Percentiles rank a stretch among this genome's conserved stretches.
Conservation (phyloP, 2,888 invertebrate species). For the Notodromas monacha region DNA sequence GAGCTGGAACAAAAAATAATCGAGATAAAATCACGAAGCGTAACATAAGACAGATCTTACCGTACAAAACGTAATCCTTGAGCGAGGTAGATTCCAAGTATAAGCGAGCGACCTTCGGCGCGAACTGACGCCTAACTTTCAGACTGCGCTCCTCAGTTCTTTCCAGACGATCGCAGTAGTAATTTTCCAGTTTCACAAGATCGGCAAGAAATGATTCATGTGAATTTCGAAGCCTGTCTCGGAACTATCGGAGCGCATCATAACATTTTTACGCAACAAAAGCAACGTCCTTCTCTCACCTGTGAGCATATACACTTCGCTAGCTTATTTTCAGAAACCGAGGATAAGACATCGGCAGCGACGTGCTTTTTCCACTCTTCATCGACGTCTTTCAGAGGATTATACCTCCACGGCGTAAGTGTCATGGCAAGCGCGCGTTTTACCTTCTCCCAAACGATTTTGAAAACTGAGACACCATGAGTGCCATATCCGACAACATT, state of each 20-base stretch:
- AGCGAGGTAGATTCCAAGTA: conserved; percentile 52
- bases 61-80: conserved; percentile 38
- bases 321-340: conserved; percentile 31
- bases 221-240: conserved; percentile 35
- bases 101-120: conserved; percentile 42
- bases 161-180: conserved; percentile 34
- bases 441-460: conserved; percentile 30
- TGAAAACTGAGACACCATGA: conserved; percentile 27
- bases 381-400: conserved; percentile 16
- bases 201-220: conserved; percentile 36
- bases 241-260: too few relatives aligned
- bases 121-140: conserved; percentile 36
- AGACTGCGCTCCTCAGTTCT: conserved; percentile 45
- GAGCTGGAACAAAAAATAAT: too few relatives aligned
- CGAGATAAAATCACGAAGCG: neutral
- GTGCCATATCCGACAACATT: too few relatives aligned
- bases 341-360: conserved; percentile 31
- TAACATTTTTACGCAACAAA: too few relatives aligned
- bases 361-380: conserved; percentile 33
- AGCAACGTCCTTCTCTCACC: conserved; percentile 13
- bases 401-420: conserved; percentile 28
- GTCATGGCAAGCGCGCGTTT: conserved; percentile 27
- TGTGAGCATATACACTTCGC: conserved; percentile 33
- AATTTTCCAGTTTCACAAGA: conserved; percentile 30
- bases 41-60: conserved; percentile 15